Conservation (phyloP, 2,113 vertebrate genomes). For the Alces alces region DNA sequence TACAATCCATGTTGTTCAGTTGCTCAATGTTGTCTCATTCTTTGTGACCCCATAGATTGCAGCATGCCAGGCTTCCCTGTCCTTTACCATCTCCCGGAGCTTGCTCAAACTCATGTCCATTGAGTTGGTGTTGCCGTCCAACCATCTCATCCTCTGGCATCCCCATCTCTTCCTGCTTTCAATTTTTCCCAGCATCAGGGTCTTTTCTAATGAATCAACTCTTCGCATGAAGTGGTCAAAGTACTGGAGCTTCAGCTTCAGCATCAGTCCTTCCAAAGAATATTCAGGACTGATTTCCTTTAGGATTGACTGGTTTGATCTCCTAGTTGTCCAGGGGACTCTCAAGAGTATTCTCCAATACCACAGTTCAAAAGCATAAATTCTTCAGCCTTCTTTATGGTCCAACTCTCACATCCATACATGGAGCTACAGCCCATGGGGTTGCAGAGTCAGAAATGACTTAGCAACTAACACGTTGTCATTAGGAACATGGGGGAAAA, state of each 20-base stretch:
- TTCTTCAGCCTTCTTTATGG: background rate
- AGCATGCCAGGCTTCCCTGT: background rate
- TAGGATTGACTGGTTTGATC: background rate
- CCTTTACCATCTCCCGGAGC: background rate
- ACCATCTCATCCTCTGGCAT: background rate
- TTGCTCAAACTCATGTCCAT: background rate
- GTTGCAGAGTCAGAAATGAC: background rate
- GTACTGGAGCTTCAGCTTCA: background rate
- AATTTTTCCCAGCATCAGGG: background rate
- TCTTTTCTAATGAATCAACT: background rate
- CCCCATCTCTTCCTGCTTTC: background rate
- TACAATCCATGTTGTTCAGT: background rate
- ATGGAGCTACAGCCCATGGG: background rate
- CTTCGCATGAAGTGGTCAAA: background rate
- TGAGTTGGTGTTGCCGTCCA: background rate
- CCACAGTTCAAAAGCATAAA: background rate
- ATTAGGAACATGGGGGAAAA: background rate
- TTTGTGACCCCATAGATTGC: background rate
- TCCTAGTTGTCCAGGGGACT: background rate
- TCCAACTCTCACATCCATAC: background rate
- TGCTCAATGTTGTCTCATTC: background rate
- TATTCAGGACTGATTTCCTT: background rate
- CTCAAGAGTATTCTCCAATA: background rate
- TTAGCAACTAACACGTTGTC: background rate
- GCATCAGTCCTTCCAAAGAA: background rate